phyloP scores from a whole-genome alignment of 2,113 vertebrate genomes.

The Euleptes europaea region DNA sequence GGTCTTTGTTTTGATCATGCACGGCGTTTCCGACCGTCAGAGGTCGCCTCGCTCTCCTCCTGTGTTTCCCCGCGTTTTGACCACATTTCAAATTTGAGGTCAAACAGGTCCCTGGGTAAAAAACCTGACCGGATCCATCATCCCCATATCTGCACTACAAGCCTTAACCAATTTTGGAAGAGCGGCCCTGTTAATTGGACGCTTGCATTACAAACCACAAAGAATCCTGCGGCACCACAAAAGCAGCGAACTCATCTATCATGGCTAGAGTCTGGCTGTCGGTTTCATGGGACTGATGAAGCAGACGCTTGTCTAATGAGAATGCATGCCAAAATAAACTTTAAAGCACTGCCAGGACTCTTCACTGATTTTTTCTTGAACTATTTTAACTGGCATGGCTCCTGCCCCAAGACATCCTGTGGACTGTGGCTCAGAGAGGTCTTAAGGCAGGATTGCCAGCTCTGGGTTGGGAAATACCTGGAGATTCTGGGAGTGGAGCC shows the following conservation, averaged over 20 bases:
- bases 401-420: background rate
- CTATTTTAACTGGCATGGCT: background rate
- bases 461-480: no score
- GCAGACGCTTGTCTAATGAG: background rate
- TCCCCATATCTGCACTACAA: no score
- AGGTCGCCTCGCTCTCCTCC: no score
- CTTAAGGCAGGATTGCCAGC: no score
- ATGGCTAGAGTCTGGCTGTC: background rate
- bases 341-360: background rate
- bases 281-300: background rate
- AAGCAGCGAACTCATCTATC: background rate
- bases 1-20: no score
- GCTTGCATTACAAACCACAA: background rate
- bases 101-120: no score
- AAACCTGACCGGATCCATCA: no score
- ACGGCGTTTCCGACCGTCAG: no score
- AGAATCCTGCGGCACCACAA: background rate
- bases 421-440: background rate
- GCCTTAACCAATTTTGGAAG: no score
- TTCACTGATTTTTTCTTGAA: background rate
- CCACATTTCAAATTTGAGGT: no score
- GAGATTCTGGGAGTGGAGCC: no score
- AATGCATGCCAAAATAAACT: background rate
- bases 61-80: no score
- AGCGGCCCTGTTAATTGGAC: background rate